Evolutionary conservation across 2,113 vertebrate genomes (phyloP).

Genomic region (Takifugu flavidus): DNA sequence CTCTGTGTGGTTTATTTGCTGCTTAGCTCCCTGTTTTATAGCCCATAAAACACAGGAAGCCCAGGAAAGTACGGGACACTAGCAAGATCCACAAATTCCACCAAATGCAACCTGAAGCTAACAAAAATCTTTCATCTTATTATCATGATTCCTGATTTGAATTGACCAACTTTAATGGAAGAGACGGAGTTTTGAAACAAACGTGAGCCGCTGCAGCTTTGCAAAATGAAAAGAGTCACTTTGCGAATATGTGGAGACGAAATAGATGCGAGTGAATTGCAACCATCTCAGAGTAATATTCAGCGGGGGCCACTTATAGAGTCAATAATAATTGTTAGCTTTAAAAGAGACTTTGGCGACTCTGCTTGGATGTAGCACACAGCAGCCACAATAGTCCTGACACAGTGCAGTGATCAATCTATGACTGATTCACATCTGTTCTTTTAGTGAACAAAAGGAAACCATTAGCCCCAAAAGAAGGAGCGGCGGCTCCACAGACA

Average conservation of each 20-base stretch:
- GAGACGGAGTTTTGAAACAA: background rate
- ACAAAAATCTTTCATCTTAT: no score
- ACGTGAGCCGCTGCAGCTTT: slow-evolving; percentile 14
- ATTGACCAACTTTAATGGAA: background rate
- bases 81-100: no score
- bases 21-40: no score
- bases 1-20: no score
- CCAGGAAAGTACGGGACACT: no score
- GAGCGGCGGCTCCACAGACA: slow-evolving; percentile 8
- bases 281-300: slow-evolving; percentile 38
- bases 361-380: slow-evolving; percentile 39
- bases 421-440: slow-evolving; percentile 26
- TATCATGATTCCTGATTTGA: slow-evolving; percentile 4
- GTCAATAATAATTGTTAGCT: slow-evolving; percentile 64
- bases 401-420: slow-evolving; percentile 40
- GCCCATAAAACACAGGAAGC: no score
- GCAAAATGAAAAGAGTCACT: slow-evolving; percentile 1
- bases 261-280: slow-evolving; percentile 24
- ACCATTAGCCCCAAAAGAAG: slow-evolving; percentile 38
- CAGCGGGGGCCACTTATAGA: slow-evolving; percentile 55
- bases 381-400: slow-evolving; percentile 37
- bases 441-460: slow-evolving; percentile 37
- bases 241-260: slow-evolving; percentile 11
- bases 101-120: no score
- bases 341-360: slow-evolving; percentile 29